Conservation (phyloP, 1,140 invertebrate genomes). For the Pemphigus obesinymphae region DNA sequence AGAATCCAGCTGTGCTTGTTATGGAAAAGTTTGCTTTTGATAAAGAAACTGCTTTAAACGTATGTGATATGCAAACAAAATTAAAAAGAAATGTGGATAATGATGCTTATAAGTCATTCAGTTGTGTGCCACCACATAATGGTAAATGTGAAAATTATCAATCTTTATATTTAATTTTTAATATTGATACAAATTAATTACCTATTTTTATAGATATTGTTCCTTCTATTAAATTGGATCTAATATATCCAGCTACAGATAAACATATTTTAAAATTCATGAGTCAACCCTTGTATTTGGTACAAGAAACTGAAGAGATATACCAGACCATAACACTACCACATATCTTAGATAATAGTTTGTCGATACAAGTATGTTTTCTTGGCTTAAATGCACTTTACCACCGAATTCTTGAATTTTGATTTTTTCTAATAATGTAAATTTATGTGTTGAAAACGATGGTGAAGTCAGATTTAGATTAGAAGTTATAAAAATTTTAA, state of each 20-base stretch:
- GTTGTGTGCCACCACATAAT: constrained; percentile 11
- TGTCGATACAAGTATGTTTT: constrained; percentile 66
- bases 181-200: not conserved
- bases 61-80: not conserved
- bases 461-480: too few relatives aligned
- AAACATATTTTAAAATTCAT: constrained; percentile 87
- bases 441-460: too few relatives aligned
- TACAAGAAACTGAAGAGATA: constrained; percentile 78
- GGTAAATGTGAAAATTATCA: too few relatives aligned
- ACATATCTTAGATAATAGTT: constrained; percentile 64
- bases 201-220: not conserved
- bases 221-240: constrained; percentile 58
- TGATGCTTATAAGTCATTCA: constrained; percentile 25
- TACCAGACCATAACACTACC: constrained; percentile 77
- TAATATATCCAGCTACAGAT: constrained; percentile 83
- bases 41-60: not conserved
- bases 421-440: too few relatives aligned
- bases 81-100: constrained; percentile 1
- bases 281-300: constrained; percentile 64
- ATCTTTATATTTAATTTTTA: too few relatives aligned
- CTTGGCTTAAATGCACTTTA: too few relatives aligned
- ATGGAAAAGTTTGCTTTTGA: constrained; percentile 26
- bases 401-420: too few relatives aligned
- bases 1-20: not conserved
- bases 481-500: too few relatives aligned